Evolutionary conservation across 2,113 vertebrate genomes (phyloP).

Genomic region (Desmodus rotundus): DNA sequence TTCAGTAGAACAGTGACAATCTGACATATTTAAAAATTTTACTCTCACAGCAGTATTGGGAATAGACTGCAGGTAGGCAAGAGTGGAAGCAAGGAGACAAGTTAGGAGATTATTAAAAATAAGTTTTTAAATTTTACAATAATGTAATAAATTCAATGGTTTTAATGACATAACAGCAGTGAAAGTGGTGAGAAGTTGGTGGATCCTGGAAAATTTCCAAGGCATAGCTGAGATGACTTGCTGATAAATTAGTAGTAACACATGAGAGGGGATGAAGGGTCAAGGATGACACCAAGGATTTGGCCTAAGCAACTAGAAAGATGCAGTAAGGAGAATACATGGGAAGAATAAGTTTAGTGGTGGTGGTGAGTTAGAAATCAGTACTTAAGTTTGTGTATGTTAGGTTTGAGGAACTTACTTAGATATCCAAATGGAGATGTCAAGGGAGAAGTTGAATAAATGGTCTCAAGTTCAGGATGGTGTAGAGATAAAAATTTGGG

Average conservation of each 20-base stretch:
- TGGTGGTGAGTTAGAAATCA: background rate
- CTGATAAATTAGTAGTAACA: background rate
- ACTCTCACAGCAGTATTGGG: background rate
- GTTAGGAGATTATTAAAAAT: background rate
- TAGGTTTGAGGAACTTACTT: background rate
- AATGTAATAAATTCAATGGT: background rate
- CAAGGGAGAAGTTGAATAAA: background rate
- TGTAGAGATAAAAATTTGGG: background rate
- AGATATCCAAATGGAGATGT: background rate
- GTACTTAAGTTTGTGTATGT: background rate
- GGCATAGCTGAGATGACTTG: background rate
- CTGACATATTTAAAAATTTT: background rate
- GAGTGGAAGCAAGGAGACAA: background rate
- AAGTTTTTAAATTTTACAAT: background rate
- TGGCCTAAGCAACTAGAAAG: background rate
- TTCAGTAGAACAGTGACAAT: background rate
- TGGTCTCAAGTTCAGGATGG: background rate
- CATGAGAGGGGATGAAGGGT: background rate
- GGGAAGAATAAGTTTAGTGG: background rate
- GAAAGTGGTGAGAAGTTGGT: background rate
- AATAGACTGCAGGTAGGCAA: background rate
- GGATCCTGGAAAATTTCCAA: background rate
- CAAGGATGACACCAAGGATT: background rate
- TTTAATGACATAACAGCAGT: background rate
- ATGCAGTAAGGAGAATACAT: background rate